Evolutionary conservation across 2,797 vertebrate species (phyloP).

Genomic region (Spheniscus humboldti): DNA sequence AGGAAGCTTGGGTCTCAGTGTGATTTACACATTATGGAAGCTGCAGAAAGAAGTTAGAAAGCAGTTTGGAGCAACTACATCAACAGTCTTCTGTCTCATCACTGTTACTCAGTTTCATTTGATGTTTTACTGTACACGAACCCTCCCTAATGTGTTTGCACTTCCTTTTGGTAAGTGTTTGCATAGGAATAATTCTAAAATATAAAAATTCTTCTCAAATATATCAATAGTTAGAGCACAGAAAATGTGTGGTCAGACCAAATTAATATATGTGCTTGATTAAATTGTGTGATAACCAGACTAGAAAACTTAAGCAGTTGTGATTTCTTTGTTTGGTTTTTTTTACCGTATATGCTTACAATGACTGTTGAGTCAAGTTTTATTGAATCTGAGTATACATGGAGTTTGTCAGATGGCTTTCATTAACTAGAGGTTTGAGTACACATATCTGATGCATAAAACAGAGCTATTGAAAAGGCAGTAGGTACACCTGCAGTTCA

Average conservation of each 20-base stretch:
- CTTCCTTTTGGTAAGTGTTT: slow-evolving; percentile 84
- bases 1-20: slow-evolving; percentile 83
- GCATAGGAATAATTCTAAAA: not conserved
- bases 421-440: not conserved
- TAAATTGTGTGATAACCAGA: not conserved
- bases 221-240: not conserved
- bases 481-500: not conserved
- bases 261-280: not conserved
- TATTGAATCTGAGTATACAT: not conserved
- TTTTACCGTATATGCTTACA: not conserved
- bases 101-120: slow-evolving; percentile 93
- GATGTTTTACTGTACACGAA: slow-evolving; percentile 96
- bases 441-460: not conserved
- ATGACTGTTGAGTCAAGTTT: not conserved
- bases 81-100: slow-evolving; percentile 84
- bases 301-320: not conserved
- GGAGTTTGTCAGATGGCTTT: not conserved
- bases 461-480: not conserved
- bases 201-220: not conserved
- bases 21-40: slow-evolving; percentile 84
- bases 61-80: slow-evolving; percentile 87
- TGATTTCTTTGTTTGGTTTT: not conserved
- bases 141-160: slow-evolving; percentile 91
- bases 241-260: not conserved
- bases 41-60: slow-evolving; percentile 86